These are phyloP conservation scores for Thereuonema tuberculata DNA, from an alignment of 1,140 invertebrate species.

Conservation along the genomic window DNA sequence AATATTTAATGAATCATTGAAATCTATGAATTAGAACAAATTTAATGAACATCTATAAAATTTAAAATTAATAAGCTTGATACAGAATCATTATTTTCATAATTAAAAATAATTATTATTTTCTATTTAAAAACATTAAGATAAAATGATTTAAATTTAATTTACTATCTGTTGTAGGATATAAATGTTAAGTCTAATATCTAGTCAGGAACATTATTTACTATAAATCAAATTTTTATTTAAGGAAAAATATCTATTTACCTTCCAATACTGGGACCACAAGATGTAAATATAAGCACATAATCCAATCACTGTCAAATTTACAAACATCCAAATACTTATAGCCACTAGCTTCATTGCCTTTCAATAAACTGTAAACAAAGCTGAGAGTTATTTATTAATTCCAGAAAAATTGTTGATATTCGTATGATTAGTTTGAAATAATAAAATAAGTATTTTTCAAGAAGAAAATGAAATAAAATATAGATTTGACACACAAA, in stretches of 20 bases:
- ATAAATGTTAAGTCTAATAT: too few relatives aligned
- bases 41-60: background rate
- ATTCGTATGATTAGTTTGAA: too few relatives aligned
- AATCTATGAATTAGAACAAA: background rate
- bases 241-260: background rate
- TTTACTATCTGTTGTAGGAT: background rate
- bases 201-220: too few relatives aligned
- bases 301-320: conserved; percentile 51
- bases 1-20: background rate
- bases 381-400: too few relatives aligned
- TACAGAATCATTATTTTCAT: background rate
- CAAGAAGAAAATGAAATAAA: too few relatives aligned
- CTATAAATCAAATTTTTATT: background rate
- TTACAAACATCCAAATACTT: conserved; percentile 52
- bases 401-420: too few relatives aligned
- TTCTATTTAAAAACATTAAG: background rate
- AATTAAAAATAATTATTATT: background rate
- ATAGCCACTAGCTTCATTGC: conserved; percentile 46
- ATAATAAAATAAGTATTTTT: too few relatives aligned
- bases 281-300: conserved; percentile 52
- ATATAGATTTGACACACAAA: too few relatives aligned
- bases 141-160: background rate
- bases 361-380: too few relatives aligned
- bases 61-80: background rate
- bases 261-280: conserved; percentile 51